These are phyloP conservation scores for Lutjanus erythropterus DNA, from an alignment of 2,113 vertebrate genomes.

Conservation along the genomic window DNA sequence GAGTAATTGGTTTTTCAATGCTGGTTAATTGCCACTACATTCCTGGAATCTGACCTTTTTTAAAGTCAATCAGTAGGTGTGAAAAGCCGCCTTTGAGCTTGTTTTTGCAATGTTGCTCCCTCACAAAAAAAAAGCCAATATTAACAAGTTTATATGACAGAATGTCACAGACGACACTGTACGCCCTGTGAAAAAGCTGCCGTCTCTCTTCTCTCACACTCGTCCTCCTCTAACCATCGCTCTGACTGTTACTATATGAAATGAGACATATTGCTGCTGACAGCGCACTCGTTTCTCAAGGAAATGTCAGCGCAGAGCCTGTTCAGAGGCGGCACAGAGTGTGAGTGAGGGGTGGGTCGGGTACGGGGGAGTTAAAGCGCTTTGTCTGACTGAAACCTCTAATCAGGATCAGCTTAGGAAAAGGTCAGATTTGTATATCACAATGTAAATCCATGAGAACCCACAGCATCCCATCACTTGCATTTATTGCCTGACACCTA, in stretches of 20 bases:
- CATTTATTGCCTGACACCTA: background rate
- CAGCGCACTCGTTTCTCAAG: constrained; percentile 63
- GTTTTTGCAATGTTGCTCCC: constrained; percentile 37
- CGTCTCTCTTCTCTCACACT: constrained; percentile 35
- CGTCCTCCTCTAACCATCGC: constrained; percentile 42
- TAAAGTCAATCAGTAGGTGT: constrained; percentile 60
- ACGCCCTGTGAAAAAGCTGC: constrained; percentile 29
- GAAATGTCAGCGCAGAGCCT: constrained; percentile 79
- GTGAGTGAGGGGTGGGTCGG: constrained; percentile 19
- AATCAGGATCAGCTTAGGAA: constrained; percentile 70
- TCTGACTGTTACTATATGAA: constrained; percentile 65
- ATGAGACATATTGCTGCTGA: constrained; percentile 75
- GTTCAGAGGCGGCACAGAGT: constrained; percentile 54
- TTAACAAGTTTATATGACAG: constrained; percentile 65
- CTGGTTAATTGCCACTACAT: constrained; percentile 70
- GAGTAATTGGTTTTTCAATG: constrained; percentile 59
- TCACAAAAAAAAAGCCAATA: constrained; percentile 33
- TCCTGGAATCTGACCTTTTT: constrained; percentile 56
- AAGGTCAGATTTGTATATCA: constrained; percentile 75
- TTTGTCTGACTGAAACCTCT: constrained; percentile 68
- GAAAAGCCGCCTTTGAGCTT: constrained; percentile 42
- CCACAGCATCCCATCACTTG: background rate
- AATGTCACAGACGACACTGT: constrained; percentile 63
- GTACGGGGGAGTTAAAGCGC: constrained; percentile 54
- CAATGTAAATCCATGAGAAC: constrained; percentile 50